Evolutionary conservation across 2,113 vertebrate species (phyloP), one percentile per base, ranked within the genome.

Genomic region (Phrynosoma blainvillii): DNA sequence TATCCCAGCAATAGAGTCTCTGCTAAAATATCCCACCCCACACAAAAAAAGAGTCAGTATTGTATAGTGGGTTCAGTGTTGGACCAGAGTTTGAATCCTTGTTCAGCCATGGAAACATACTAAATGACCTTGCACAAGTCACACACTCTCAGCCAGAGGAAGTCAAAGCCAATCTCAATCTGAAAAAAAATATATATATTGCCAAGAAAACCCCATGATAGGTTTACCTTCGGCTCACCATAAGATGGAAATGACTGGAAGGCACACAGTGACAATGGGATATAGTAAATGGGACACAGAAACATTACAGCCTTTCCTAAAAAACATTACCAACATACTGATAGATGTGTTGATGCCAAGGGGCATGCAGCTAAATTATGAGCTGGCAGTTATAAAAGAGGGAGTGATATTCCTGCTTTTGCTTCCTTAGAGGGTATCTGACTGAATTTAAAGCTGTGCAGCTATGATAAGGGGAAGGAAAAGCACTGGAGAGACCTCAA

Each of bases 371-470:
- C 90, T 94, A 95, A 95, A 95, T 96, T 93, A 96, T 66, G 87
- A 93, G 89, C 92, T 93, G 90, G 93, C 89, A 95, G 89, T 89
- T 93, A 93, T 79, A 92, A 88, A 86, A 88, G 83, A 93, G 93
- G 92, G 47, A 42, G 66, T 91, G 30, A 42, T 30, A 93, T 91
- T 93, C 92, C 92, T 92, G 36, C 86, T 95, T 88, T 88, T 88
- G 92, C 95, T 96, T 96, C 92, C 94, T 95, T 95, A 94, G 89
- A 94, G 90, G 89, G 91, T 91, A 93, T 93, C 93, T 95, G 88
- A 95, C 95, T 96, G 93, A 91, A 92, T 94, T 95, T 94, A 94
- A 96, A 96, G 95, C 96, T 96, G 95, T 80, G 90, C 83, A 14
- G 89, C 81, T 95, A 93, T 95, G 95, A 97, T 96, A 96, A 97